These are phyloP conservation scores for Cydia pomonella DNA, from an alignment of 1,140 invertebrate genomes.

Conservation along the genomic window DNA sequence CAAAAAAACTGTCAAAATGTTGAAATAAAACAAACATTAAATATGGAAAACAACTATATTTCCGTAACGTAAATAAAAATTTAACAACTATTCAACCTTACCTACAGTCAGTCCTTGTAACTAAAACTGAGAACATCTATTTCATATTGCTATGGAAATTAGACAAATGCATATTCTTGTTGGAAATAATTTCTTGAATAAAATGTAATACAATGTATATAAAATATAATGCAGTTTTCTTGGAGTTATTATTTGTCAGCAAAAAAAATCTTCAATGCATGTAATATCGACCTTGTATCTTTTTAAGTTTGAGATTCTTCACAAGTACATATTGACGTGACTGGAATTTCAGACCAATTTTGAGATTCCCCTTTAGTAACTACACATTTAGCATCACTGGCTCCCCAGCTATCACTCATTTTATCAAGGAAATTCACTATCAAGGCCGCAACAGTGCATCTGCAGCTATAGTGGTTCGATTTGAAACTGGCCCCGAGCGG, in stretches of 20 bases:
- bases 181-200: neutral
- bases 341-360: neutral
- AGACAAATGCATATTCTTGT: neutral
- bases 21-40: slow-evolving; percentile 23
- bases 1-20: too few species aligned
- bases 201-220: too few species aligned
- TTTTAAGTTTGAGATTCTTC: neutral
- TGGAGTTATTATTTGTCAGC: too few species aligned
- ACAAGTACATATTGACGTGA: neutral
- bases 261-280: neutral
- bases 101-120: slow-evolving; percentile 5
- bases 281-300: neutral
- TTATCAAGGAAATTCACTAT: too few species aligned
- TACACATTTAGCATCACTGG: too few species aligned
- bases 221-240: too few species aligned
- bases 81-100: slow-evolving; percentile 31
- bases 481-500: too few species aligned
- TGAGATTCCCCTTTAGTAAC: neutral
- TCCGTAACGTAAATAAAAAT: slow-evolving; percentile 26
- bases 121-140: neutral
- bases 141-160: neutral
- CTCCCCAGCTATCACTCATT: too few species aligned
- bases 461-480: too few species aligned
- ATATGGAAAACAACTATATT: slow-evolving; percentile 33
- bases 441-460: too few species aligned